Conservation (phyloP, 2,113 vertebrate species). For the Corynorhinus townsendii region DNA sequence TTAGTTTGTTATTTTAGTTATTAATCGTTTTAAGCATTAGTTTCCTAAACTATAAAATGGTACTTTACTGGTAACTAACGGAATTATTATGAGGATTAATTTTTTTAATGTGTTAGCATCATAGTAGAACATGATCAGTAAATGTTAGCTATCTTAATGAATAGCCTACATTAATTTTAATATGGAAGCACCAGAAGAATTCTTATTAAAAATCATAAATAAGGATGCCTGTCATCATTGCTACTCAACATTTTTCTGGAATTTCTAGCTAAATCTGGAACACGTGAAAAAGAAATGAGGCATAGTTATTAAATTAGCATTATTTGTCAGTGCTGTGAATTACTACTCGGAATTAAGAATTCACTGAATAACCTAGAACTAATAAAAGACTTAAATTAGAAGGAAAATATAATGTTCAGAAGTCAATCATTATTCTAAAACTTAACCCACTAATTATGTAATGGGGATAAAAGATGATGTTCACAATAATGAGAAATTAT, state of each 20-base stretch:
- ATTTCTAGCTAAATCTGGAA: background rate
- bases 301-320: constrained; percentile 10
- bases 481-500: background rate
- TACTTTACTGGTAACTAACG: background rate
- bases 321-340: background rate
- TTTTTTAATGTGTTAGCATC: background rate
- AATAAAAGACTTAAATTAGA: background rate
- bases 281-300: background rate
- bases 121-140: background rate
- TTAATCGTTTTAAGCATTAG: background rate
- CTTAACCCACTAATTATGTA: background rate
- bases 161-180: background rate
- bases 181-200: background rate
- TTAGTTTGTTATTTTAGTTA: background rate
- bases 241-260: background rate
- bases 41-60: background rate
- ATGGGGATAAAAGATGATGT: background rate
- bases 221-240: background rate
- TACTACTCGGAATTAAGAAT: constrained; percentile 29
- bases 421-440: background rate
- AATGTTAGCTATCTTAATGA: background rate
- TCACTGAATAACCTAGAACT: constrained; percentile 7
- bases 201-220: constrained; percentile 43
- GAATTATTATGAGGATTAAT: background rate
- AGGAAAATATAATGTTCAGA: background rate